Conservation (phyloP, 2,888 invertebrate species). For the Strigamia transsilvanica region DNA sequence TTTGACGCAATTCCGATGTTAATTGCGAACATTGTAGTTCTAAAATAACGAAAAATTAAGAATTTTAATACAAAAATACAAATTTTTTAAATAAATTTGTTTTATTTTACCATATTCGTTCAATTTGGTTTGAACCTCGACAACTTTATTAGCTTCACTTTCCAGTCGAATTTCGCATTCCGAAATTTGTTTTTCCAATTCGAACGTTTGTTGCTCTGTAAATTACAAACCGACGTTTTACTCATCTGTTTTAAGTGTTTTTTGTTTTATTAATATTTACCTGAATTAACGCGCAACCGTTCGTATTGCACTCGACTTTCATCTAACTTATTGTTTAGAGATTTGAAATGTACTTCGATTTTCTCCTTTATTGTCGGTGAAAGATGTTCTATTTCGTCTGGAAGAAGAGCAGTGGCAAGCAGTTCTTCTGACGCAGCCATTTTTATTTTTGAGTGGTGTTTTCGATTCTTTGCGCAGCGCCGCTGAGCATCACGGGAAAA, state of each 20-base stretch:
- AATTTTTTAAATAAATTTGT: not conserved
- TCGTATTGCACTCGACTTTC: slow-evolving; percentile 19
- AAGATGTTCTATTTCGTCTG: not conserved
- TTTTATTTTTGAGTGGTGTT: not conserved
- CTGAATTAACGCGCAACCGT: slow-evolving; percentile 17
- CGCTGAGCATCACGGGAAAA: not conserved
- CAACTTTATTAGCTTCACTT: slow-evolving; percentile 56
- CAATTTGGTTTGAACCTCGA: slow-evolving; percentile 25
- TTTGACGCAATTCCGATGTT: not conserved
- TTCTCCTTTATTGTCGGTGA: not conserved
- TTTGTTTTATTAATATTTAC: not conserved
- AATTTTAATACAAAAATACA: not conserved
- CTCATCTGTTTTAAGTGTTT: not conserved
- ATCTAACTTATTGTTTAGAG: not conserved
- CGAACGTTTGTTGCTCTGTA: slow-evolving; percentile 63
- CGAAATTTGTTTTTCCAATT: slow-evolving; percentile 62
- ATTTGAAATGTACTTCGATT: slow-evolving; percentile 11
- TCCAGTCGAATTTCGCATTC: slow-evolving; percentile 60
- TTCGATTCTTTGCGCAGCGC: not conserved
- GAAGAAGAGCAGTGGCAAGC: not conserved
- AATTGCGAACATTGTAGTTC: not conserved
- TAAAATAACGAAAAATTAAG: not conserved
- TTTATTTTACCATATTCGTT: slow-evolving; percentile 6
- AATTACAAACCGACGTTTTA: not conserved
- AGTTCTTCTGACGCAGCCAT: not conserved